phyloP scores from a whole-genome alignment of 2,797 vertebrate species.

The Pygocentrus nattereri region DNA sequence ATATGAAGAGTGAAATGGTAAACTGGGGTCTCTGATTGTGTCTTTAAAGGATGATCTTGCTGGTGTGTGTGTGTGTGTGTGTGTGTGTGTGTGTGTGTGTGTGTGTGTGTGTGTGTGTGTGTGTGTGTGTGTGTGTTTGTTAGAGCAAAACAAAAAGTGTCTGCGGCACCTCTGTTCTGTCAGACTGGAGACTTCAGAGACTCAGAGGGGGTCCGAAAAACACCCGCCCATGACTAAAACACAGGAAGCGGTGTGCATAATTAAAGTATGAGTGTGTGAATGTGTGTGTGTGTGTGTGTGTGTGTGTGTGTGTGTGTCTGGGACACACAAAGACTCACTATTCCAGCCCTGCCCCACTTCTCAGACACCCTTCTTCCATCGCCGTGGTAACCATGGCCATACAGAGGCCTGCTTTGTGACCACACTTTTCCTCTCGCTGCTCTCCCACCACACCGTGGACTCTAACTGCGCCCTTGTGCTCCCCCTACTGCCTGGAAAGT shows the following conservation, averaged over 20 bases:
- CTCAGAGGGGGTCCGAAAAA: slow-evolving; percentile 38
- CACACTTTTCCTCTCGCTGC: slow-evolving; percentile 25
- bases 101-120: too few relatives aligned
- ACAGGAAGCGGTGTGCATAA: slow-evolving; percentile 55
- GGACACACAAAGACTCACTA: slow-evolving; percentile 56
- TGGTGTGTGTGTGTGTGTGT: too few relatives aligned
- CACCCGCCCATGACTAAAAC: slow-evolving; percentile 54
- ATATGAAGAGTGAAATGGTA: too few relatives aligned
- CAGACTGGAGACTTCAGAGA: not conserved
- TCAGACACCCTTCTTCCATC: slow-evolving; percentile 35
- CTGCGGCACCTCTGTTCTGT: not conserved
- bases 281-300: slow-evolving; percentile 42
- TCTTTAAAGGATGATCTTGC: too few relatives aligned
- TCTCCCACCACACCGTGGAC: not conserved
- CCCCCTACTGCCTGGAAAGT: slow-evolving; percentile 49
- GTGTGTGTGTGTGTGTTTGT: too few relatives aligned
- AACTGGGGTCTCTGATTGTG: too few relatives aligned
- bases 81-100: too few relatives aligned
- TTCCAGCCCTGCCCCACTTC: slow-evolving; percentile 29
- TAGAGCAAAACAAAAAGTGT: not conserved
- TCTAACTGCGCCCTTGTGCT: not conserved
- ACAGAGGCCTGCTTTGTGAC: slow-evolving; percentile 54
- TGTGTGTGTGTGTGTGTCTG: slow-evolving; percentile 45
- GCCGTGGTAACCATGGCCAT: slow-evolving; percentile 43
- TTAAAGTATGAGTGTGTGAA: slow-evolving; percentile 36